Evolutionary conservation across 2,888 invertebrate species (phyloP).

Genomic region (Carterocephalus palaemon): DNA sequence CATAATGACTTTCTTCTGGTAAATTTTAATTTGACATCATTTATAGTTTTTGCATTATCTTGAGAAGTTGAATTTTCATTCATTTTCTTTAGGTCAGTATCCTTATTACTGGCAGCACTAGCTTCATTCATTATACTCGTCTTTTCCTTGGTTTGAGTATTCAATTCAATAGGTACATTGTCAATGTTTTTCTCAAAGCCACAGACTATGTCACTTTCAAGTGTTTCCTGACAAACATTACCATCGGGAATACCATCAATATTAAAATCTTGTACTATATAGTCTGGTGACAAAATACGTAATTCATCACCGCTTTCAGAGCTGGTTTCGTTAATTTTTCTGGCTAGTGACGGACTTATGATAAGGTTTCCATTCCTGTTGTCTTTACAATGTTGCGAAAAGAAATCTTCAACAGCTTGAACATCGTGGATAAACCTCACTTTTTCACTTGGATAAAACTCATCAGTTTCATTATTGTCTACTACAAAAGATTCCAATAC

Average conservation of each 20-base stretch:
- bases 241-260: constrained; percentile 36
- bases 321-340: constrained; percentile 53
- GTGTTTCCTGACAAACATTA: constrained; percentile 51
- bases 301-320: constrained; percentile 50
- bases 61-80: constrained; percentile 14
- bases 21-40: constrained; percentile 39
- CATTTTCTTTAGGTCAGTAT: not conserved
- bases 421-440: constrained; percentile 35
- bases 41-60: constrained; percentile 15
- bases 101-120: no score
- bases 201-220: constrained; percentile 58
- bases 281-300: constrained; percentile 7
- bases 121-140: no score
- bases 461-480: constrained; percentile 13
- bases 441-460: constrained; percentile 1
- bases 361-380: constrained; percentile 38
- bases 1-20: constrained; percentile 32
- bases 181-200: constrained; percentile 43
- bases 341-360: constrained; percentile 55
- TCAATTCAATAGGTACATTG: no score
- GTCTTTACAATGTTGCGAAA: constrained; percentile 49
- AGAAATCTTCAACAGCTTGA: constrained; percentile 49
- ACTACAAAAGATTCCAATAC: not conserved
- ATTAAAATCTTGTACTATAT: constrained; percentile 30
- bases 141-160: no score